phyloP scores from a whole-genome alignment of 2,113 vertebrate genomes.

The Eurypyga helias region DNA sequence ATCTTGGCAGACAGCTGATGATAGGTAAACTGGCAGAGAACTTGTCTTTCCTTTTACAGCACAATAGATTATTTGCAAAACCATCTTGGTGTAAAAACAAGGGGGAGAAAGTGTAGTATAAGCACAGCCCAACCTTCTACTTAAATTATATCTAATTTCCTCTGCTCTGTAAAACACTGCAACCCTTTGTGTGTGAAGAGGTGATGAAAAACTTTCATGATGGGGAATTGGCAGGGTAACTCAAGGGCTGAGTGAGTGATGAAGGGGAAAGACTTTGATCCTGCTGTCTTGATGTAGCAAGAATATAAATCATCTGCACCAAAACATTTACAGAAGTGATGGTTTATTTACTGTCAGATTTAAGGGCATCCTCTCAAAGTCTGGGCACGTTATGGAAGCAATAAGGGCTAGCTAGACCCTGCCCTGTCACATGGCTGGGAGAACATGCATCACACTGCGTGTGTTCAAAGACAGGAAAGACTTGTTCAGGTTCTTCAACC shows the following conservation, averaged over 20 bases:
- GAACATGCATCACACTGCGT: neutral
- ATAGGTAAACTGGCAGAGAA: neutral
- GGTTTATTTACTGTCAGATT: neutral
- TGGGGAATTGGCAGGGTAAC: neutral
- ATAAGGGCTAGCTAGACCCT: neutral
- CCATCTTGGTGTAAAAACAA: neutral
- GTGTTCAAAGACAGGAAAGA: neutral
- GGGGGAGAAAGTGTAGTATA: neutral
- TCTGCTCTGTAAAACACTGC: neutral
- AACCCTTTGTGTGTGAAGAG: neutral
- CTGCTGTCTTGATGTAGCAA: neutral
- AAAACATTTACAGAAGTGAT: neutral
- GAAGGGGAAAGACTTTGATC: neutral
- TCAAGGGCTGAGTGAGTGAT: neutral
- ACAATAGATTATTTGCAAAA: neutral
- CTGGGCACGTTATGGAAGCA: neutral
- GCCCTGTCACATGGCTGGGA: neutral
- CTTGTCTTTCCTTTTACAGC: neutral
- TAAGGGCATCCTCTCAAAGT: neutral
- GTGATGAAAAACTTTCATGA: neutral
- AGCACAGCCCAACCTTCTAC: neutral
- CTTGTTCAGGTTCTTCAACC: neutral
- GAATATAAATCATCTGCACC: neutral
- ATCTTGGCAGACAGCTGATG: neutral
- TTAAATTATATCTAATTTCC: neutral